These are phyloP conservation scores for Natrix natrix DNA, from an alignment of 2,797 vertebrate genomes.

Conservation along the genomic window DNA sequence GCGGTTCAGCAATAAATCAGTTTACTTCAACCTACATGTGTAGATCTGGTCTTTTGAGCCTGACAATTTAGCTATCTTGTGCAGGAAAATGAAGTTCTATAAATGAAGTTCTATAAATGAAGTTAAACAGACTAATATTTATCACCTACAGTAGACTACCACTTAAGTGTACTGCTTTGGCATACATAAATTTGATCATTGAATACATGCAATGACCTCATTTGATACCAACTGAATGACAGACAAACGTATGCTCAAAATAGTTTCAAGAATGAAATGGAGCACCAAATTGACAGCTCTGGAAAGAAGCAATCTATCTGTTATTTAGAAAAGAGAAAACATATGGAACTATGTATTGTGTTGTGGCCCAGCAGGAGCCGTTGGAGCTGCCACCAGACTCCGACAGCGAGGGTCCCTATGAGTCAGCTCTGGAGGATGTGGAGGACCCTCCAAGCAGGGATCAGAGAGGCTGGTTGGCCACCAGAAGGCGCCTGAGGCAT, in stretches of 20 bases:
- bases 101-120: background rate
- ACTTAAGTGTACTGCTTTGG: slow-evolving; percentile 8
- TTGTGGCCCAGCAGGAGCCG: too few species aligned
- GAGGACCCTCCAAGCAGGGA: too few species aligned
- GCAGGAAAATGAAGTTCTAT: background rate
- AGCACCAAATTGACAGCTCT: slow-evolving; percentile 26
- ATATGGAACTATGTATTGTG: slow-evolving; percentile 8
- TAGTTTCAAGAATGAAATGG: slow-evolving; percentile 32
- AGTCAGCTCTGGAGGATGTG: too few species aligned
- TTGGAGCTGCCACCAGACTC: too few species aligned
- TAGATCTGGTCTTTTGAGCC: too few species aligned
- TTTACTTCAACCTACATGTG: too few species aligned
- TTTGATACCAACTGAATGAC: slow-evolving; percentile 24
- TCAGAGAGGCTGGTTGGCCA: too few species aligned
- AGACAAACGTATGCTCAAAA: slow-evolving; percentile 22
- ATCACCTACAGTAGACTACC: background rate
- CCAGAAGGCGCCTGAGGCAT: too few species aligned
- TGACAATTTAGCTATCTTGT: background rate
- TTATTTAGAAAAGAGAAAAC: slow-evolving; percentile 25
- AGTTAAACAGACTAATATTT: background rate
- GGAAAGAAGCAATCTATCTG: slow-evolving; percentile 36
- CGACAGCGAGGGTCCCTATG: too few species aligned
- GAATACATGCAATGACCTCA: slow-evolving; percentile 6
- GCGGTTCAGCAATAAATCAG: too few species aligned
- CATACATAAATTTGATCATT: slow-evolving; percentile 13